Evolutionary conservation across 2,113 vertebrate genomes (phyloP).

Genomic region (Spea bombifrons): DNA sequence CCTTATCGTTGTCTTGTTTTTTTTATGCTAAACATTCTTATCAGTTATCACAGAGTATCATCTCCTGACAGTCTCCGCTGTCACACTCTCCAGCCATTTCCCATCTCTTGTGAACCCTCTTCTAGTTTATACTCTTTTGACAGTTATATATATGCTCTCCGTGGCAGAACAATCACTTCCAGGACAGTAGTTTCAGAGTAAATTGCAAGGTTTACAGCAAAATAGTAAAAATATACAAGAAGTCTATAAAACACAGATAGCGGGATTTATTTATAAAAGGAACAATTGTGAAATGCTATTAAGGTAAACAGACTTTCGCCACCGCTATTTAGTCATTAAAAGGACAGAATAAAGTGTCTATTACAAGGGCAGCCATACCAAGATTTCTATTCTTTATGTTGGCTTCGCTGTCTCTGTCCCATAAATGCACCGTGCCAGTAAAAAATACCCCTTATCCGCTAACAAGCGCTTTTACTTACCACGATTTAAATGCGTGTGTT

Average conservation of each 20-base stretch:
- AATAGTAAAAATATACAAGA: neutral
- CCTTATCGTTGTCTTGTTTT: constrained; percentile 8
- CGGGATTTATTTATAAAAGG: neutral
- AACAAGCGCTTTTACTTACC: too few relatives aligned
- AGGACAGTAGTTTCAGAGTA: neutral
- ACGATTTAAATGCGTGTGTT: too few relatives aligned
- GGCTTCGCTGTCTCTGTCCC: too few relatives aligned
- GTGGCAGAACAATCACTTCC: neutral
- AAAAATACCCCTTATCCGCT: too few relatives aligned
- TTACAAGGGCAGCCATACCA: too few relatives aligned
- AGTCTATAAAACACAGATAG: neutral
- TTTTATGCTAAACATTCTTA: constrained; percentile 12
- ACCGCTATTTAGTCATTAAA: too few relatives aligned
- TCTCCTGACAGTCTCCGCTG: constrained; percentile 23
- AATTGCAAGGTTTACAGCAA: neutral
- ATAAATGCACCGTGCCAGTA: too few relatives aligned
- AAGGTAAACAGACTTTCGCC: neutral
- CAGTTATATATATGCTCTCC: constrained; percentile 20
- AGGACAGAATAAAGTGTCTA: too few relatives aligned
- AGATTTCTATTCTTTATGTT: too few relatives aligned
- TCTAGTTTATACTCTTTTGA: constrained; percentile 14
- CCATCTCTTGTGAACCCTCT: constrained; percentile 23
- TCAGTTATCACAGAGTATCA: constrained; percentile 20
- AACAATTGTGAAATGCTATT: neutral
- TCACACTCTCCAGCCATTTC: constrained; percentile 16